Base-by-base conservation (phyloP, 1,140 invertebrate species). In the Drosophila albomicans region DNA sequence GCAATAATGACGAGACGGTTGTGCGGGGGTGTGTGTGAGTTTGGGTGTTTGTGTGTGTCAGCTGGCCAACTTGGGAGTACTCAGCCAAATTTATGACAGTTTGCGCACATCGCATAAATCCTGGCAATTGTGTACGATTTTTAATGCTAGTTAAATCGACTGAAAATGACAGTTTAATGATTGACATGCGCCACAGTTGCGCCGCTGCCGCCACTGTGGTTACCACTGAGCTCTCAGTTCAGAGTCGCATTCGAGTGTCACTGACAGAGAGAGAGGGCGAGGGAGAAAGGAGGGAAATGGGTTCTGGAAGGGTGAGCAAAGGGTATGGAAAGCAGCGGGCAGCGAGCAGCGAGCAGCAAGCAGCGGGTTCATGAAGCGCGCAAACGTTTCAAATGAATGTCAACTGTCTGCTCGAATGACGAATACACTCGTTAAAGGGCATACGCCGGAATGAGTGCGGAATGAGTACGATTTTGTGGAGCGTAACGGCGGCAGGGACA, bases 111-210 rank as follows among this genome's bases (percentile, higher is more conserved):
- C 74, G 85, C 85, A 89, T 89, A 85, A 89, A 89, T 89, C 85
- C 81, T 81, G 75, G 86, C 78, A 89, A 89, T 89, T 89, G 85
- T 89, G 78, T 75, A 78, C 86, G 85, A 90, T 85, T 89, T 89
- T 89, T 89, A 89, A 89, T 89, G 85, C 85, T 85, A 89, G 85
- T 89, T 89, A 89, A 89, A 89, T 89, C 85, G 85, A 89, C 78
- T 89, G 85, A 89, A 89, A 89, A 89, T 89, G 85, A 89, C 85
- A 89, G 85, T 89, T 89, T 89, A 89, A 89, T 89, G 85, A 89
- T 89, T 89, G 85, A 89, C 85, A 85, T 85, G 85, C 78, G 80
- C 77, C 77, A 58, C 64, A 66, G 77, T 74, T 75, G 78, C 66
- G 78, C 66, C 41, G 72, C 70, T 64, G 75, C 62, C 10, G 35